A percentile compares a stretch with the other conserved stretches of the same genome.
phyloP scores from a whole-genome alignment of 2,888 invertebrate species.

The Mythimna lalbum region DNA sequence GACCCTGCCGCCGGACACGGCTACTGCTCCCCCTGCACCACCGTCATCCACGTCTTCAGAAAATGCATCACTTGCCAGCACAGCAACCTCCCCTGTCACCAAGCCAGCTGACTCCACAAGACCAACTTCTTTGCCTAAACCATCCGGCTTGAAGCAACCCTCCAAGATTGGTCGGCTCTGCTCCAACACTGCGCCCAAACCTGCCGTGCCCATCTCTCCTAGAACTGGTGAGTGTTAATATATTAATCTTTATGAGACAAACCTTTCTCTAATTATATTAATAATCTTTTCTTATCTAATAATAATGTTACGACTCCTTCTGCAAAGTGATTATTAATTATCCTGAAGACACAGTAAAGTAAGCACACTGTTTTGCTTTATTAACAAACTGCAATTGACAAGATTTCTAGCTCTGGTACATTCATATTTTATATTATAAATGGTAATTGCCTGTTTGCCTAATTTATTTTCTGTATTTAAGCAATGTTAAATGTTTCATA shows the following conservation, averaged over 20 bases:
- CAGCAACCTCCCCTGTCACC: constrained; percentile 74
- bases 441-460: constrained; percentile 47
- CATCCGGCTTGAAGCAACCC: constrained; percentile 92
- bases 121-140: constrained; percentile 87
- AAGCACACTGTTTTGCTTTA: constrained; percentile 42
- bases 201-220: constrained; percentile 92
- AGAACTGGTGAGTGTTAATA: constrained; percentile 84
- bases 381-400: constrained; percentile 86
- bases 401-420: constrained; percentile 39
- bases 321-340: constrained; percentile 39
- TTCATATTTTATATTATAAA: constrained; percentile 25
- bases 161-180: constrained; percentile 93
- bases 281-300: constrained; percentile 17
- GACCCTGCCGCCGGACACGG: constrained; percentile 66
- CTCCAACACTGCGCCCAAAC: constrained; percentile 92
- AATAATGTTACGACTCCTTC: constrained; percentile 12
- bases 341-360: constrained; percentile 34
- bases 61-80: constrained; percentile 78
- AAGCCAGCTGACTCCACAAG: constrained; percentile 77
- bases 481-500: constrained; percentile 48
- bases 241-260: constrained; percentile 24
- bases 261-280: constrained; percentile 33
- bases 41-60: constrained; percentile 81
- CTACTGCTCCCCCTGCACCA: constrained; percentile 71
- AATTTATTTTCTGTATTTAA: constrained; percentile 54